Base-by-base conservation (phyloP, 1,140 invertebrate species). In the Drosophila willistoni region DNA sequence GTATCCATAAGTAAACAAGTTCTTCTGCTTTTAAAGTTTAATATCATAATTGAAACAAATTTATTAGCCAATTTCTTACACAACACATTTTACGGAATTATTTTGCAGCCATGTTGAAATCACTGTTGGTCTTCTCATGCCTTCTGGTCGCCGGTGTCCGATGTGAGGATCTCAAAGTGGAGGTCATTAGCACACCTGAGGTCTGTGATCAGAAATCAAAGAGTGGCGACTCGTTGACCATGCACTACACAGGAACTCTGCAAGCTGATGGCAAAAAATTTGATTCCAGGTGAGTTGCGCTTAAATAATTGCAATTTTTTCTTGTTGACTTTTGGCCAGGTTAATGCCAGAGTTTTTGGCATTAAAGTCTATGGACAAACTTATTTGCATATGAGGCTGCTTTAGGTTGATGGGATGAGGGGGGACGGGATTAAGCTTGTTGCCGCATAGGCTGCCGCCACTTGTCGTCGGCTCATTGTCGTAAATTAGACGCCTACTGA, bases 231-330 rank as follows among this genome's bases (percentile, higher is more conserved):
- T 96, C 96, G 94, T 94, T 98, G 39, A 97, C 96, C 56, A 98
- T 98, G 97, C 97, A 98, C 92, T 98, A 98, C 91, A 97, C 95
- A 39, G 97, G 97, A 75, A 98, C 96, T 19, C 93, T 98, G 14
- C 73, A 71, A 44, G 93, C 94, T 71, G 96, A 98, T 93, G 97
- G 97, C 64, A 97, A 95, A 84, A 97, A 98, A 93, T 98, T 98
- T 91, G 97, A 98, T 92, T 98, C 97, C 78, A 98, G 97, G 97
- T 98, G 94, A 95, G 94, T 94, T 78, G 22, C 17, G 13, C 22
- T 56, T 42, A 54, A 65, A 39, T 34, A 34, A 64, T 36, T 34
- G 29, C 33, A 33, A 33, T 47, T 47, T 47, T 47, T 22, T 51
- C 10, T 12, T 51, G 17, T 19, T 22, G 14, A 2, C n/a, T 51